These are phyloP conservation scores for Psittacula derbiana DNA, from an alignment of 2,797 vertebrate species.

Conservation along the genomic window DNA sequence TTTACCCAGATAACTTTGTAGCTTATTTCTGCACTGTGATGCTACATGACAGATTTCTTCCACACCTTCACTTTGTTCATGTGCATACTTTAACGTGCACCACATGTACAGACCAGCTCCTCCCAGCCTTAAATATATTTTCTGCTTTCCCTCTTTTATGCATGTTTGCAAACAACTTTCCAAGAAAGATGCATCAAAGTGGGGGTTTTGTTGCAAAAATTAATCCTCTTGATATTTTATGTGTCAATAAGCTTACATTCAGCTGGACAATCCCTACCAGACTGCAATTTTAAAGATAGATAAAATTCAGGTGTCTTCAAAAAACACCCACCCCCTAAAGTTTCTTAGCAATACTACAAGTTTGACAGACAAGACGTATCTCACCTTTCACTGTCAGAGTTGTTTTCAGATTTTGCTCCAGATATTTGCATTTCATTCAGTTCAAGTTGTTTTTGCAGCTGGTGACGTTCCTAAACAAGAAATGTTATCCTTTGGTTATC, in stretches of 20 bases:
- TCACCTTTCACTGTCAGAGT: conserved; percentile 70
- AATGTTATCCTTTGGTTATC: neutral
- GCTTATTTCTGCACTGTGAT: neutral
- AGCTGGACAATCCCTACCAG: neutral
- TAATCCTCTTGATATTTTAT: neutral
- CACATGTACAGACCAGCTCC: neutral
- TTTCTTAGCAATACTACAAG: neutral
- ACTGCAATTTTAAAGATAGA: neutral
- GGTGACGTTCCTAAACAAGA: conserved; percentile 85
- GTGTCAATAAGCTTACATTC: neutral
- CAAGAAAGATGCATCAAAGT: neutral
- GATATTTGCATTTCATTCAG: conserved; percentile 85
- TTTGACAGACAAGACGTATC: neutral
- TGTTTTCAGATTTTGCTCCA: conserved; percentile 74
- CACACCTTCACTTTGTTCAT: neutral
- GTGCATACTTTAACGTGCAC: neutral
- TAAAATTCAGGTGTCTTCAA: neutral
- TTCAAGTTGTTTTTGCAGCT: conserved; percentile 85
- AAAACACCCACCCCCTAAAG: neutral
- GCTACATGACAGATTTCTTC: neutral
- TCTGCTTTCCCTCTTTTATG: neutral
- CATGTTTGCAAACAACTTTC: neutral
- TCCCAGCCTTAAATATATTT: neutral
- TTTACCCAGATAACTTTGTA: neutral
- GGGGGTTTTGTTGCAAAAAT: neutral